phyloP scores from a whole-genome alignment of 2,797 vertebrate genomes.

The Myiotriccus ornatus region DNA sequence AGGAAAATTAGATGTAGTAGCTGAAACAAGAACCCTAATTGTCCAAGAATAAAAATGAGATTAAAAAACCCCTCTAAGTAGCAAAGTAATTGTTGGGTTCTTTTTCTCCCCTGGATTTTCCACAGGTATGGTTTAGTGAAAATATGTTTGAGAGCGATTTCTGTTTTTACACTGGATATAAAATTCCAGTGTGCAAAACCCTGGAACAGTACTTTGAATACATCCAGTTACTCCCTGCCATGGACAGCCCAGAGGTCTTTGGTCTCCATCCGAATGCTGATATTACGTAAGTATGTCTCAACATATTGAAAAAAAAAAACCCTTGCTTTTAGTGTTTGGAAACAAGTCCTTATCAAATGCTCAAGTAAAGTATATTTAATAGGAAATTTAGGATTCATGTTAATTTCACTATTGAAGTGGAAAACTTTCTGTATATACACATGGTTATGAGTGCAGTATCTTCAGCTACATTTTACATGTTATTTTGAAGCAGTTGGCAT shows the following conservation, averaged over 20 bases:
- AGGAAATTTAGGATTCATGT: neutral
- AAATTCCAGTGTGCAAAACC: constrained; percentile 81
- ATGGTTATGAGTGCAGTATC: neutral
- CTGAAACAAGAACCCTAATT: neutral
- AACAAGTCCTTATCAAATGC: neutral
- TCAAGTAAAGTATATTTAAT: neutral
- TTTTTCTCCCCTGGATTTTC: neutral
- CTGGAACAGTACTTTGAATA: constrained; percentile 81
- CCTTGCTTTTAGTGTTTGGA: neutral
- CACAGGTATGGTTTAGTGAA: constrained; percentile 86
- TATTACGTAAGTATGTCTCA: constrained; percentile 73
- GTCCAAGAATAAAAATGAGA: neutral
- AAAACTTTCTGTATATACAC: neutral
- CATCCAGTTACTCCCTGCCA: constrained; percentile 79
- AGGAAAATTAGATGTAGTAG: neutral
- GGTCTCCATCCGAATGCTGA: constrained; percentile 80
- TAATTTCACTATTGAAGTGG: neutral
- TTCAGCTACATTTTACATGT: neutral
- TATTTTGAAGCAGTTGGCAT: neutral
- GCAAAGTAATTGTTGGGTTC: neutral
- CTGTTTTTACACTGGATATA: constrained; percentile 83
- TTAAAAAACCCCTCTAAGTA: neutral
- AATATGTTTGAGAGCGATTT: constrained; percentile 80
- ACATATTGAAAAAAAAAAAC: neutral
- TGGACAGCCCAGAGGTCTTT: constrained; percentile 82